Evolutionary conservation across 2,113 vertebrate genomes (phyloP).

Genomic region (Petrocephalus zakoni): DNA sequence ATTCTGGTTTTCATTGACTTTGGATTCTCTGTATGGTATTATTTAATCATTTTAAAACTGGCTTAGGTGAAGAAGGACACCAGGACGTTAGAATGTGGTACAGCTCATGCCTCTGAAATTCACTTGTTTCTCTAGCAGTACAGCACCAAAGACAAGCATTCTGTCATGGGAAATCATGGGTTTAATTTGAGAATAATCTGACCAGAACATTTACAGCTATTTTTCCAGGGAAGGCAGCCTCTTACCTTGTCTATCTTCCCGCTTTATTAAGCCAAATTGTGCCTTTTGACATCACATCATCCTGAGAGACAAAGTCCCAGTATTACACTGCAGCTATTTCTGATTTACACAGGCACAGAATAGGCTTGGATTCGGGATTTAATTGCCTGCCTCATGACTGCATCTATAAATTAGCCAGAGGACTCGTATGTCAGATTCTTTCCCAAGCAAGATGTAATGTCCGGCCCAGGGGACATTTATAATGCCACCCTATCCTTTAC

Average conservation of each 20-base stretch:
- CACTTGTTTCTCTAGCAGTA: neutral
- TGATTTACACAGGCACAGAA: constrained; percentile 9
- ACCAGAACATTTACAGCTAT: neutral
- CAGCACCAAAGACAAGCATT: constrained; percentile 6
- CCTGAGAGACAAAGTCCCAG: neutral
- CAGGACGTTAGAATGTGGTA: neutral
- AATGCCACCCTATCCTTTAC: constrained; percentile 16
- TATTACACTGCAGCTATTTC: neutral
- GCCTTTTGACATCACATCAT: neutral
- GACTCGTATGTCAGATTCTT: constrained; percentile 19
- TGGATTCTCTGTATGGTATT: neutral
- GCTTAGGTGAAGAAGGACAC: neutral
- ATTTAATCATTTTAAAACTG: neutral
- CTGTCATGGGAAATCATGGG: neutral
- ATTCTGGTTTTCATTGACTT: neutral
- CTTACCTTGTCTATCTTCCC: constrained; percentile 9
- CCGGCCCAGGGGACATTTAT: neutral
- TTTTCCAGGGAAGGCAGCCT: neutral
- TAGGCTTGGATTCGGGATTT: neutral
- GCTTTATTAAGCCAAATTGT: neutral
- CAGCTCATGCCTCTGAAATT: neutral
- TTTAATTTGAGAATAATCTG: neutral
- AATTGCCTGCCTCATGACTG: neutral
- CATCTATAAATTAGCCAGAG: constrained; percentile 22
- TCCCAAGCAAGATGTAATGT: constrained; percentile 7